These are phyloP conservation scores for Operophtera brumata DNA, from an alignment of 2,888 invertebrate species.

Conservation along the genomic window DNA sequence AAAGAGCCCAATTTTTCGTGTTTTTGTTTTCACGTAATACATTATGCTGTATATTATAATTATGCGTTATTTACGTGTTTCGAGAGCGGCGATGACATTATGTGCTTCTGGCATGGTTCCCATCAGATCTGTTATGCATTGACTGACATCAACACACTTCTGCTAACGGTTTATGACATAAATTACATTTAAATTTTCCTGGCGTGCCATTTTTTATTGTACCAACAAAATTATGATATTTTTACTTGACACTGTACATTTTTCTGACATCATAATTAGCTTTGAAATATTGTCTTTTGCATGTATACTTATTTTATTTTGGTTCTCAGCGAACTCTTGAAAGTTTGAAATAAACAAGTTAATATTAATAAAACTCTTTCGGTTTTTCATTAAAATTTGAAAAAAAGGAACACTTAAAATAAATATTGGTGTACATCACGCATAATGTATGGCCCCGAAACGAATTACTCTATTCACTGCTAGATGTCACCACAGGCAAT, in stretches of 20 bases:
- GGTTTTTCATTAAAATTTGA: too few relatives aligned
- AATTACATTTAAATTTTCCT: slow-evolving; percentile 15
- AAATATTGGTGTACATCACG: too few relatives aligned
- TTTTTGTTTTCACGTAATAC: slow-evolving; percentile 23
- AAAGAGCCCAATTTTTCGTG: slow-evolving; percentile 19
- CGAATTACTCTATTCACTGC: too few relatives aligned
- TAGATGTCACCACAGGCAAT: too few relatives aligned
- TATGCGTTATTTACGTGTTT: slow-evolving; percentile 29
- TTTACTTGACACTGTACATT: neutral
- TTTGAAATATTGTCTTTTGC: neutral
- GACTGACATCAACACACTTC: slow-evolving; percentile 19
- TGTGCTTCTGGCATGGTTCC: slow-evolving; percentile 22
- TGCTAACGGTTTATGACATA: slow-evolving; percentile 11
- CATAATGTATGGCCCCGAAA: too few relatives aligned
- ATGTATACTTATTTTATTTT: neutral
- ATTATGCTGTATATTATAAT: slow-evolving; percentile 26
- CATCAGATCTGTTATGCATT: slow-evolving; percentile 17
- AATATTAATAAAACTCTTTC: too few relatives aligned
- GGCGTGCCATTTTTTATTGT: slow-evolving; percentile 8
- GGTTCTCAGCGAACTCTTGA: neutral
- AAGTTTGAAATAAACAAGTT: too few relatives aligned
- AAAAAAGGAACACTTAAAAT: too few relatives aligned
- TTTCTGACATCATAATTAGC: neutral
- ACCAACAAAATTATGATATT: slow-evolving; percentile 1
- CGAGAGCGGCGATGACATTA: slow-evolving; percentile 17